Base-by-base conservation (phyloP, 2,888 invertebrate genomes). In the Vanessa cardui region DNA sequence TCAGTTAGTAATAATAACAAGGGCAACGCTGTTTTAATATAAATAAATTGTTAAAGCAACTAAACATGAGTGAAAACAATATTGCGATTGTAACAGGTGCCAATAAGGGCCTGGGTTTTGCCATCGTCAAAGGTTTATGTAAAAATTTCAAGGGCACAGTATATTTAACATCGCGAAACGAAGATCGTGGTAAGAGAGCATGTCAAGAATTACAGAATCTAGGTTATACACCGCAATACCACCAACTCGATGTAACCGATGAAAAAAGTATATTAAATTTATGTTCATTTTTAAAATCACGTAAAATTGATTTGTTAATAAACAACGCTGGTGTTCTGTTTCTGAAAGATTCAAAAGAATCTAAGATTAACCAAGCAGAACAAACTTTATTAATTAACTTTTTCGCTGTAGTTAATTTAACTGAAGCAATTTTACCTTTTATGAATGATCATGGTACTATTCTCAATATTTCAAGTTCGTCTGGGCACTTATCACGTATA, bases 51-150 rank as follows among this genome's bases (percentile, higher is more conserved):
- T 9, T 52, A 16, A 8, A 44, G 33, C 7, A 44, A 15, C 9
- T 16, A 46, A 61, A 7, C 49, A 64, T 21, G 58, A 52, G 65
- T 66, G 64, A 61, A 39, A 45, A 69, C 9, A 86, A 85, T 80
- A 77, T 90, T 64, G 90, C 89, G 2, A 71, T 93, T 1, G 95
- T 96, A 45, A 96, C 96, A 5, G 96, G 96, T n/a, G 90, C 94
- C 7, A 96, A 96, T 80, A 96, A 96, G 85, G 96, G 96, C 0
- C 94, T 96, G 59, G 96, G 96, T 6, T 95, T 90, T 77, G 94
- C 93, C 1, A 94, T 95, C 73, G 95, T 95, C 0, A 94, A 94
- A 84, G 93, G 91, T 0, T 85, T 96, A 2, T 96, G 95, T 79
- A 84, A 94, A 73, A 90, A 94, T 80, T 96, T 94, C 78, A 80